A percentile compares a stretch with the other conserved stretches of the same genome.
Evolutionary conservation across 2,888 invertebrate genomes (phyloP).

Genomic region (Augochlorella aurata): DNA sequence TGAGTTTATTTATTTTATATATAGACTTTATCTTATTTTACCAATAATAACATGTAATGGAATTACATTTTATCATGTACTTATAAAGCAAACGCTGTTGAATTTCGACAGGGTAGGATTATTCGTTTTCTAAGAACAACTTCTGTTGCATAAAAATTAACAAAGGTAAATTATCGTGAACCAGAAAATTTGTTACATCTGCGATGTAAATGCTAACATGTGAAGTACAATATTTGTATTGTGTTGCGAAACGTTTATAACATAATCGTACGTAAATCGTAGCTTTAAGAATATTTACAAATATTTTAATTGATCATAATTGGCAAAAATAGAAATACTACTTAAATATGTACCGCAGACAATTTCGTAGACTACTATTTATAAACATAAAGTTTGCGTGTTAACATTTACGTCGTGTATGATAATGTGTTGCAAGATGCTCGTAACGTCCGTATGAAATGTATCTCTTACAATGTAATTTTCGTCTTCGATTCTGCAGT

Average conservation of each 20-base stretch:
- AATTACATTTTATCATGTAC: constrained; percentile 33
- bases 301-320: neutral
- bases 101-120: neutral
- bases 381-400: constrained; percentile 10
- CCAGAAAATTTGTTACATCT: neutral
- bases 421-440: neutral
- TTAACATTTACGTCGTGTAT: constrained; percentile 8
- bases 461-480: constrained; percentile 2
- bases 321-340: neutral
- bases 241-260: neutral
- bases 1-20: constrained; percentile 48
- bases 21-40: constrained; percentile 28
- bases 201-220: neutral
- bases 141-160: neutral
- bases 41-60: constrained; percentile 8
- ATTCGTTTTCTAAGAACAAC: neutral
- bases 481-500: constrained; percentile 2
- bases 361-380: neutral
- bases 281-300: neutral
- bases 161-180: neutral
- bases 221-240: constrained; percentile 1
- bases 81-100: constrained; percentile 7
- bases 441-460: constrained; percentile 5
- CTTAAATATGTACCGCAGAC: no score
- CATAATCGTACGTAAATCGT: no score